Base-by-base conservation (phyloP, 2,888 invertebrate genomes). In the Monoplex corrugatus region DNA sequence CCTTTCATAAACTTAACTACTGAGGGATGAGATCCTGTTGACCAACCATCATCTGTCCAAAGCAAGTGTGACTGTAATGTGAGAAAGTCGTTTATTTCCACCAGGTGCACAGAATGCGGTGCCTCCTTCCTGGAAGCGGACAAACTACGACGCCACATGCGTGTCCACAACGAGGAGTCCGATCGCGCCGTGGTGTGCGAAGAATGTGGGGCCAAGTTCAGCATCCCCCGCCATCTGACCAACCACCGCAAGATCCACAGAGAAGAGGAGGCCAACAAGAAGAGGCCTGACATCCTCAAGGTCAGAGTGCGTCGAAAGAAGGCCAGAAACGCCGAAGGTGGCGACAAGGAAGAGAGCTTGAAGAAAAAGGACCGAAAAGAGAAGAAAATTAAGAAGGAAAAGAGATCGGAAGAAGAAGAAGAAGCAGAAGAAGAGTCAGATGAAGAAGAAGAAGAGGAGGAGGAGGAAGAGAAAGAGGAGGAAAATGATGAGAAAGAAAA, bases 81-180 rank as follows among this genome's bases (percentile, higher is more conserved):
- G n/a, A n/a, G n/a, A n/a, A n/a, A n/a, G n/a, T n/a, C n/a, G n/a
- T n/a, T n/a, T n/a, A n/a, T n/a, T n/a, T n/a, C n/a, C n/a, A n/a
- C 3, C 84, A 84, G 84, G 84, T 84, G 84, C 23, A 16, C 19
- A 28, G 84, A 84, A 57, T 84, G 84, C 28, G 84, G 84, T 19
- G 84, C 84, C 38, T 84, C 84, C 35, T 84, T 84, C 57, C 57
- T 84, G 50, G 84, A 84, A 35, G 84, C 84, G 35, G 84, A 84
- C 84, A 84, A 84, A 23, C 84, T 84, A 2, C 50, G 84, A 16
- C 84, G 84, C 23, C 84, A 84, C 57, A 84, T 84, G 84, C 84
- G 84, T 1, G 84, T 84, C 35, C 84, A 84, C 57, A 57, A 57
- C 57, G 84, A 84, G 19, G 23, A 84, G n/a, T 84, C 84, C 0